phyloP scores from a whole-genome alignment of 2,797 vertebrate species.

The Sebastes ruberrimus region DNA sequence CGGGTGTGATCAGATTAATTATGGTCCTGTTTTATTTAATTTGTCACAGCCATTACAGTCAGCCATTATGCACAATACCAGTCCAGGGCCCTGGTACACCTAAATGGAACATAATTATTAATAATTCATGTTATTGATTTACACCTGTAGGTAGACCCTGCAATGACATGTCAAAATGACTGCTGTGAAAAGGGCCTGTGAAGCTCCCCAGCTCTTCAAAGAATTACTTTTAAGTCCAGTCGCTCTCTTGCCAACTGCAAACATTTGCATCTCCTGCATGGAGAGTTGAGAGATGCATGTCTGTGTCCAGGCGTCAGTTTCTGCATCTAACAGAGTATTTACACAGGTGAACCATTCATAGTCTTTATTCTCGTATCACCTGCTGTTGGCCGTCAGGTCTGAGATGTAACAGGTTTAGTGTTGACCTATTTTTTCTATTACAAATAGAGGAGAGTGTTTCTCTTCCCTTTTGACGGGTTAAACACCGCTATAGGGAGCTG shows the following conservation, averaged over 20 bases:
- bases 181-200: no score
- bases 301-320: neutral
- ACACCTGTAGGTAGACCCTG: no score
- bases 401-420: neutral
- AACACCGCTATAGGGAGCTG: neutral
- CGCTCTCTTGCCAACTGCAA: neutral
- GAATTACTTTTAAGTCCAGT: neutral
- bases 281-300: neutral
- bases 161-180: no score
- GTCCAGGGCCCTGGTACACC: no score
- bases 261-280: neutral
- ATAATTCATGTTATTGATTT: no score
- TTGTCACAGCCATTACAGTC: no score
- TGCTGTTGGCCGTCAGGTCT: neutral
- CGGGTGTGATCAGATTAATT: no score
- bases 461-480: conserved; percentile 19
- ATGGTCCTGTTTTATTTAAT: no score
- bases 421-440: neutral
- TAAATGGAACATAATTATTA: no score
- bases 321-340: neutral
- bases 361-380: neutral
- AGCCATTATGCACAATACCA: no score
- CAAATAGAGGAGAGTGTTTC: neutral
- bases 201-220: neutral
- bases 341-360: neutral